These are phyloP conservation scores for Diploptera punctata DNA, from an alignment of 2,888 invertebrate species.

Conservation along the genomic window DNA sequence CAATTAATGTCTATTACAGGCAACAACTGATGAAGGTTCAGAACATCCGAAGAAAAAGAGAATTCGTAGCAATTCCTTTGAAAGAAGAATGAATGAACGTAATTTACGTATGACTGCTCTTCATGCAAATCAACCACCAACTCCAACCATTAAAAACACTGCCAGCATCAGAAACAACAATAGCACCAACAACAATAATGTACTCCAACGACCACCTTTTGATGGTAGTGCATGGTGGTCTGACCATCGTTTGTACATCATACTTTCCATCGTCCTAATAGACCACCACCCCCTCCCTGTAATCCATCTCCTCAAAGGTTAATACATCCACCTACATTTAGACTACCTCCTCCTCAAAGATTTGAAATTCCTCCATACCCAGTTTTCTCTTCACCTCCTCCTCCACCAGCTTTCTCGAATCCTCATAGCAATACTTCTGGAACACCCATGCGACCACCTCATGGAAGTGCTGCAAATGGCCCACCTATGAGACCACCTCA, in stretches of 20 bases:
- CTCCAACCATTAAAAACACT: background rate
- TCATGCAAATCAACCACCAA: background rate
- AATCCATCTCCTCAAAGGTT: background rate
- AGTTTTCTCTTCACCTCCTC: background rate
- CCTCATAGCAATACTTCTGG: background rate
- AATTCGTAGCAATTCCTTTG: background rate
- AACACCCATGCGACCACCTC: background rate
- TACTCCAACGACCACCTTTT: background rate
- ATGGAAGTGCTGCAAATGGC: too few relatives aligned
- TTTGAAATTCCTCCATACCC: background rate
- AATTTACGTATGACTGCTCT: slow-evolving; percentile 13
- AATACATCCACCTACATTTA: slow-evolving; percentile 3
- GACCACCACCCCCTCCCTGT: background rate
- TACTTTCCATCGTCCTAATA: background rate
- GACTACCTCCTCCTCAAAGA: background rate
- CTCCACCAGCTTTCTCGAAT: background rate
- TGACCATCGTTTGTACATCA: background rate
- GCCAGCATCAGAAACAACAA: background rate
- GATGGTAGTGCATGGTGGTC: background rate
- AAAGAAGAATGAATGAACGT: slow-evolving; percentile 8
- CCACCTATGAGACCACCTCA: too few relatives aligned
- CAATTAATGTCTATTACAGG: background rate
- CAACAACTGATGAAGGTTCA: background rate
- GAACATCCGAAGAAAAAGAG: slow-evolving; percentile 3
- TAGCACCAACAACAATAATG: background rate